phyloP scores from a whole-genome alignment of 64 coral and sea anemone genomes.

The Montipora sp. region DNA sequence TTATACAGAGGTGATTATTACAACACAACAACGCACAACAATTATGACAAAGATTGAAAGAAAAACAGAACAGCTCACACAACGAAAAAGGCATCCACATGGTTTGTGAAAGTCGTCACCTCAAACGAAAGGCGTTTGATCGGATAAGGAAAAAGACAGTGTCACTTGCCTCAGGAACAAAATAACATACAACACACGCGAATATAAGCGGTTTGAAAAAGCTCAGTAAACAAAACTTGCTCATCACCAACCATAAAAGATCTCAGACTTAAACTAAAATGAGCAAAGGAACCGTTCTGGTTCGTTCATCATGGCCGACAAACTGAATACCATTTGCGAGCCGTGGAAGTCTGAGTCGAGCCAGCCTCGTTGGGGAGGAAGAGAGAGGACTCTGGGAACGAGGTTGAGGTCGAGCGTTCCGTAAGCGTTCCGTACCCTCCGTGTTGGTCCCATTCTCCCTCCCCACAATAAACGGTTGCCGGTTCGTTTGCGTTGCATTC shows the following conservation, averaged over 20 bases:
- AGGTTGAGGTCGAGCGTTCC: too few species aligned
- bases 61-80: not conserved
- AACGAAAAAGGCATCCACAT: not conserved
- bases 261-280: constrained; percentile 81
- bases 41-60: not conserved
- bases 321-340: too few species aligned
- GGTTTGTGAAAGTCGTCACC: constrained; percentile 38
- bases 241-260: constrained; percentile 56
- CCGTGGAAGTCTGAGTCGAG: too few species aligned
- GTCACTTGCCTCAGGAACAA: not conserved
- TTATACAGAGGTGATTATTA: not conserved
- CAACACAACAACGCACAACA: not conserved
- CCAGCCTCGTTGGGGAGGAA: too few species aligned
- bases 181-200: not conserved
- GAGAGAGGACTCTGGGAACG: too few species aligned
- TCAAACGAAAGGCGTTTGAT: constrained; percentile 55
- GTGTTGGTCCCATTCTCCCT: too few species aligned
- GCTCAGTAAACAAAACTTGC: constrained; percentile 19
- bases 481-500: too few species aligned
- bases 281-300: not conserved
- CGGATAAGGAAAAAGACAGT: constrained; percentile 69
- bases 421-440: too few species aligned
- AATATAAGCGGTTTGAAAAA: not conserved
- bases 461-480: too few species aligned
- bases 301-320: constrained; percentile 13